Conservation (phyloP, 1,140 invertebrate genomes). For the Drosophila littoralis region DNA sequence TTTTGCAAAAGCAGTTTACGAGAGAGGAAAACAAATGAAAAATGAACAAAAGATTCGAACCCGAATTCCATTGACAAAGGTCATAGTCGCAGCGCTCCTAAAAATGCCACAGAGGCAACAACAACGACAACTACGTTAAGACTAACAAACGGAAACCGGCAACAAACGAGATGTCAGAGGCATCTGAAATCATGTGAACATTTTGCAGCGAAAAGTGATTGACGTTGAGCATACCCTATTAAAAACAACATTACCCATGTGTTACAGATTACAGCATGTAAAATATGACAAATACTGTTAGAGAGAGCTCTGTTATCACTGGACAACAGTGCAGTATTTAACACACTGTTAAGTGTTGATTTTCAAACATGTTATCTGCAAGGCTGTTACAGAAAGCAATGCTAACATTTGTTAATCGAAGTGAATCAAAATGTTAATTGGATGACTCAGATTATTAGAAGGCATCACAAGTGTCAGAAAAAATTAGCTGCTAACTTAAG, state of each 20-base stretch:
- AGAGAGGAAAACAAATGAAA: constrained; percentile 36
- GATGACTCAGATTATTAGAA: no score
- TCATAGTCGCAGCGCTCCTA: constrained; percentile 58
- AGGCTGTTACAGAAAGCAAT: no score
- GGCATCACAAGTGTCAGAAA: not conserved
- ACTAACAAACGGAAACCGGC: constrained; percentile 35
- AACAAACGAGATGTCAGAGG: constrained; percentile 43
- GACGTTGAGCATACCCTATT: constrained; percentile 15
- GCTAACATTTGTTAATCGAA: no score
- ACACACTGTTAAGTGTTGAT: no score
- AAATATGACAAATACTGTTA: no score
- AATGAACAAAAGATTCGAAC: constrained; percentile 16
- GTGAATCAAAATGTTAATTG: no score
- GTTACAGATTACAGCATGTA: no score
- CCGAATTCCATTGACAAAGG: constrained; percentile 79
- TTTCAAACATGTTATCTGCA: no score
- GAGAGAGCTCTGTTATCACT: no score
- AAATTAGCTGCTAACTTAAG: not conserved
- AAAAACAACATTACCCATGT: no score
- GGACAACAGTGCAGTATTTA: no score
- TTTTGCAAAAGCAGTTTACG: constrained; percentile 36
- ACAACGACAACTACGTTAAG: constrained; percentile 21
- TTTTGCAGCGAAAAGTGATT: not conserved
- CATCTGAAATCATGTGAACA: constrained; percentile 45
- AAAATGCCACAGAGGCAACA: constrained; percentile 51